Evolutionary conservation across 92 coral and sea anemone species (phyloP).

Genomic region (Palythoa caribaeorum): DNA sequence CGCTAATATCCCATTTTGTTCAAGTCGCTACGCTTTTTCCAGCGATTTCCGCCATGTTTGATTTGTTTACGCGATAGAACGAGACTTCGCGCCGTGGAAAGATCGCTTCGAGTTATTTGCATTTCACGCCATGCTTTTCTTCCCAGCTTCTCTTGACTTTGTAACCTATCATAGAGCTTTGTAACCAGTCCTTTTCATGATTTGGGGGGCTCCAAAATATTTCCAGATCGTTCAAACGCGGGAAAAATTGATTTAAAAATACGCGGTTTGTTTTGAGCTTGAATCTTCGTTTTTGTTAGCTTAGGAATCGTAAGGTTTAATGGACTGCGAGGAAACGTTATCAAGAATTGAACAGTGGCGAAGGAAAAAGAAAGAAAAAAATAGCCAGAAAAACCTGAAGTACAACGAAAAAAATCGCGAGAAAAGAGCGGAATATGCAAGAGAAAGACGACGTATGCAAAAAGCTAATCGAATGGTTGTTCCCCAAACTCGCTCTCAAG

Average conservation of each 20-base stretch:
- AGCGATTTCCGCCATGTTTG: conserved; percentile 46
- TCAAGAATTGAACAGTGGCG: conserved; percentile 41
- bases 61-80: conserved; percentile 32
- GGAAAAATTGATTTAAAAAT: conserved; percentile 9
- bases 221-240: conserved; percentile 44
- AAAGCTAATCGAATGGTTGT: no score
- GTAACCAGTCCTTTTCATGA: conserved; percentile 39
- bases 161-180: conserved; percentile 43
- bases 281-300: conserved; percentile 18
- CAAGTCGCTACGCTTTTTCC: conserved; percentile 42
- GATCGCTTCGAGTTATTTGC: neutral
- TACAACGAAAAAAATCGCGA: conserved; percentile 14
- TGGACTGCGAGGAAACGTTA: conserved; percentile 15
- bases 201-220: conserved; percentile 36
- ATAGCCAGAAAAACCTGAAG: conserved; percentile 21
- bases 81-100: conserved; percentile 11
- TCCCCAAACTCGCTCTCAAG: no score
- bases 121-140: conserved; percentile 38
- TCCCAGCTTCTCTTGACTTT: conserved; percentile 32
- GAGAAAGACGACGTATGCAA: no score
- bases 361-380: conserved; percentile 30
- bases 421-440: conserved; percentile 1
- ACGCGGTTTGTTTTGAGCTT: neutral
- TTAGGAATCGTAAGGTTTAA: conserved; percentile 28
- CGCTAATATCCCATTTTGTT: conserved; percentile 31